A percentile compares a stretch with the other conserved stretches of the same genome.
phyloP scores from a whole-genome alignment of 2,888 invertebrate species.

The Mythimna pallens region DNA sequence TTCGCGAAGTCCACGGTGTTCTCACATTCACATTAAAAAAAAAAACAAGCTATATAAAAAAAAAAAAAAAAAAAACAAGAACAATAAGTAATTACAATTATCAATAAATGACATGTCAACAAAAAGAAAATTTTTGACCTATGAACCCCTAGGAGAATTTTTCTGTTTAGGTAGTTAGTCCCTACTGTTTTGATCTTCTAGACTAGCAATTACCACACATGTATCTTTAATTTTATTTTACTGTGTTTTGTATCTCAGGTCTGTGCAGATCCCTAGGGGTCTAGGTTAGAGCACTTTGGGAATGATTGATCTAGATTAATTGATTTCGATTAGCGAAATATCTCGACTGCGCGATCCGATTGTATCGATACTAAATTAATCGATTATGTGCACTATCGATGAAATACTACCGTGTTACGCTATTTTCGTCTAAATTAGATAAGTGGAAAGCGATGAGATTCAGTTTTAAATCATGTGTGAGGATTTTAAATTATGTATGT shows the following conservation, averaged over 20 bases:
- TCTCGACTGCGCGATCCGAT: constrained; percentile 69
- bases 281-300: neutral
- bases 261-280: neutral
- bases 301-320: constrained; percentile 75
- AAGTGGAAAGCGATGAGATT: constrained; percentile 26
- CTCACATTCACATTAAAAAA: too few species aligned
- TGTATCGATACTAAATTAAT: constrained; percentile 67
- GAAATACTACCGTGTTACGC: constrained; percentile 68
- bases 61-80: too few species aligned
- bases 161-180: neutral
- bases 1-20: too few species aligned
- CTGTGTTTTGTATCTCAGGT: neutral
- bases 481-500: neutral
- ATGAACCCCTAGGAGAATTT: neutral
- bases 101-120: too few species aligned
- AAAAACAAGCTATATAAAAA: too few species aligned
- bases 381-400: constrained; percentile 65
- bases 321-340: constrained; percentile 78
- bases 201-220: neutral
- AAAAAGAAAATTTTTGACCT: too few species aligned
- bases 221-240: neutral
- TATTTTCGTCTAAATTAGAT: constrained; percentile 60
- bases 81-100: too few species aligned
- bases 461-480: constrained; percentile 17
- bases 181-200: neutral